Evolutionary conservation across 1,140 invertebrate genomes (phyloP).

Genomic region (Drosophila persimilis): DNA sequence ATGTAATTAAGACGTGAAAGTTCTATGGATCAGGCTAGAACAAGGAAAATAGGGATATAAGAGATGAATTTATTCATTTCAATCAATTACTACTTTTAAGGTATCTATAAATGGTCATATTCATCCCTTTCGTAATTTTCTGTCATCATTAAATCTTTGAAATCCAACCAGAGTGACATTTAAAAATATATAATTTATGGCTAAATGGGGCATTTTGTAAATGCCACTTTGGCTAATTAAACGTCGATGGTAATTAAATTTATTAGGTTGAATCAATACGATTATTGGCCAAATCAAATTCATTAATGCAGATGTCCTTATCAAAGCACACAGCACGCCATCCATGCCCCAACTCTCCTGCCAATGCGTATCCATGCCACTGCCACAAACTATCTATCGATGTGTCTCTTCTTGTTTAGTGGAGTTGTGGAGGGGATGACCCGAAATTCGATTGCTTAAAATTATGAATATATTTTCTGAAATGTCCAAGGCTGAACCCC

Average conservation of each 20-base stretch:
- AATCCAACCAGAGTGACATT: neutral
- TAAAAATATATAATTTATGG: conserved; percentile 11
- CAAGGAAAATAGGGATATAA: no score
- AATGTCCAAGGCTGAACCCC: conserved; percentile 2
- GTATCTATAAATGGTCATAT: no score
- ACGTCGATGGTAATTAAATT: conserved; percentile 55
- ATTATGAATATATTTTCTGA: conserved; percentile 8
- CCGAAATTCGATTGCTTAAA: conserved; percentile 25
- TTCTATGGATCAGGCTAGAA: no score
- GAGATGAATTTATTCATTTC: no score
- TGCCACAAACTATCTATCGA: conserved; percentile 5
- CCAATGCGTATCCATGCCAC: neutral
- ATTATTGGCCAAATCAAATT: conserved; percentile 46
- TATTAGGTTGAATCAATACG: conserved; percentile 51
- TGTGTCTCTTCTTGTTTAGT: neutral
- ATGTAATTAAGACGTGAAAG: no score
- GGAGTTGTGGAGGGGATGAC: conserved; percentile 19
- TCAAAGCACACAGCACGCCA: conserved; percentile 4
- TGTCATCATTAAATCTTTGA: neutral
- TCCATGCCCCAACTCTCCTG: neutral
- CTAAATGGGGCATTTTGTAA: conserved; percentile 12
- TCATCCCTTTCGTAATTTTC: no score
- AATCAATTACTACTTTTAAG: no score
- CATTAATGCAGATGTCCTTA: conserved; percentile 25
- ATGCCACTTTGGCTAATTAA: conserved; percentile 50